Evolutionary conservation across 2,113 vertebrate genomes (phyloP).

Genomic region (Psilopogon haemacephalus): DNA sequence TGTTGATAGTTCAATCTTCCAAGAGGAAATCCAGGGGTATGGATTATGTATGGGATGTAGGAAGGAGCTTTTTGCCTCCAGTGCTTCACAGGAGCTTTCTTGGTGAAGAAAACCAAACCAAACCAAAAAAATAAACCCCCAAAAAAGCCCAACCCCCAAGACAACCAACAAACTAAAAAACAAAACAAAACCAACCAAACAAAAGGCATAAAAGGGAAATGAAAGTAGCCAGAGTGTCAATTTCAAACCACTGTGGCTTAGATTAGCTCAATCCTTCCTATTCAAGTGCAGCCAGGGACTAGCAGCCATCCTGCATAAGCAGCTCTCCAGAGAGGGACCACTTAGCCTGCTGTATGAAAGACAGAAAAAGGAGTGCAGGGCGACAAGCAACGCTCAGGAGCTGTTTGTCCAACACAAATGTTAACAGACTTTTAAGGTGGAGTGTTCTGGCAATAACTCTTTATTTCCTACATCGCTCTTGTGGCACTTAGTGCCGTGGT

Average conservation of each 20-base stretch:
- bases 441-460: not conserved
- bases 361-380: not conserved
- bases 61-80: not conserved
- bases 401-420: not conserved
- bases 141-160: no score
- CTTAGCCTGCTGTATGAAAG: not conserved
- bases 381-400: not conserved
- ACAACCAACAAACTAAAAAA: no score
- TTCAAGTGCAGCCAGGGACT: not conserved
- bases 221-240: not conserved
- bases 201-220: not conserved
- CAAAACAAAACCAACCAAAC: no score
- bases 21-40: not conserved
- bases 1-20: not conserved
- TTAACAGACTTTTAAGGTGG: not conserved
- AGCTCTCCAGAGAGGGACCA: not conserved
- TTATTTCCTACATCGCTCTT: not conserved
- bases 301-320: not conserved
- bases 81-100: not conserved
- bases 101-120: no score
- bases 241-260: not conserved
- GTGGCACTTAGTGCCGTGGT: no score
- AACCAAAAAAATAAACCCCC: no score
- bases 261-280: not conserved
- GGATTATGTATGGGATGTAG: not conserved